phyloP scores from a whole-genome alignment of 2,888 invertebrate genomes.

The Notocelia uddmanniana region DNA sequence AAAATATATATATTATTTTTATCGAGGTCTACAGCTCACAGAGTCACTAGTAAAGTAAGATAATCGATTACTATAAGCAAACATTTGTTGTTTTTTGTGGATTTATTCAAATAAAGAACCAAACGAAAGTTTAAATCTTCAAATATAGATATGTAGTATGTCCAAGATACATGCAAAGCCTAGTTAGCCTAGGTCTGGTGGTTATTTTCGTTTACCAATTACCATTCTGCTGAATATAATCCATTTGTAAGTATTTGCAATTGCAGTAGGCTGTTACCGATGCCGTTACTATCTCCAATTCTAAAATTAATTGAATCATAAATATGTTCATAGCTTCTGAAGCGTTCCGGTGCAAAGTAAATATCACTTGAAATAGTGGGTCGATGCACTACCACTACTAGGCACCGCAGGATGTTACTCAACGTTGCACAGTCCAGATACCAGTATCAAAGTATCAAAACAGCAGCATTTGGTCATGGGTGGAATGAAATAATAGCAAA shows the following conservation, averaged over 20 bases:
- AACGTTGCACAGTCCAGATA: conserved; percentile 56
- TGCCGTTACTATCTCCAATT: neutral
- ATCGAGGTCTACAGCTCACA: no score
- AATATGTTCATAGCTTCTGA: conserved; percentile 35
- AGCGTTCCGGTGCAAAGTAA: conserved; percentile 47
- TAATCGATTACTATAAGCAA: conserved; percentile 18
- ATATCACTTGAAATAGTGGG: conserved; percentile 59
- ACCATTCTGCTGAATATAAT: neutral
- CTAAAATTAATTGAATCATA: conserved; percentile 22
- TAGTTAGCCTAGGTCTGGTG: neutral
- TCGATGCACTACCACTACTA: conserved; percentile 62
- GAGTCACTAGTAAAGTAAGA: conserved; percentile 20
- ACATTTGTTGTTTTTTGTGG: neutral
- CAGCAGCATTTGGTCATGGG: conserved; percentile 13
- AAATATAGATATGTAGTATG: no score
- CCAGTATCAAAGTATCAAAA: conserved; percentile 46
- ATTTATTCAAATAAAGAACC: neutral
- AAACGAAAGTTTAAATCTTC: conserved; percentile 6
- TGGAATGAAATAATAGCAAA: neutral
- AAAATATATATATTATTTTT: no score
- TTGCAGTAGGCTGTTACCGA: neutral
- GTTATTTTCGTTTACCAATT: neutral
- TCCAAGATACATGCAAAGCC: neutral
- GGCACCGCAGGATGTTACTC: conserved; percentile 55
- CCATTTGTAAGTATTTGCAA: neutral